Conservation (phyloP, 2,888 invertebrate genomes). For the Aporophyla nigra region DNA sequence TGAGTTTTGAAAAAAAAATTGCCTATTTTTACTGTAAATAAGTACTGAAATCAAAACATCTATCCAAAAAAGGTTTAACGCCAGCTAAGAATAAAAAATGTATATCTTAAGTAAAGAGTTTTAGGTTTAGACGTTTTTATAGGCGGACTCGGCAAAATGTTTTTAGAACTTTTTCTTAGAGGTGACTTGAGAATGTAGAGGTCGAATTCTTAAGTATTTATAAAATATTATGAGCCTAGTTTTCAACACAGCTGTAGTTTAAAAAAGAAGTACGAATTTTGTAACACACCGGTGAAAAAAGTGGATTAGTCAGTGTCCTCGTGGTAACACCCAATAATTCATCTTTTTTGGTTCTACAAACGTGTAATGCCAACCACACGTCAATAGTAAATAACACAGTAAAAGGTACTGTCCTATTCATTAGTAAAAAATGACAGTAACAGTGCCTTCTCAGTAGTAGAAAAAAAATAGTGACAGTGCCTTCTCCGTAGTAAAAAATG, state of each 20-base stretch:
- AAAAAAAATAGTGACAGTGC: too few species aligned
- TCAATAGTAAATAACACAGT: too few species aligned
- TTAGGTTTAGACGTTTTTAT: conserved; percentile 44
- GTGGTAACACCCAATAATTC: not conserved
- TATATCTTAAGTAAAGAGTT: conserved; percentile 25
- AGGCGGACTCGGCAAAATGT: conserved; percentile 29
- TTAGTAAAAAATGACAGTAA: too few species aligned
- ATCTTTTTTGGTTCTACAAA: not conserved
- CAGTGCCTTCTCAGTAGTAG: too few species aligned
- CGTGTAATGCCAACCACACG: not conserved
- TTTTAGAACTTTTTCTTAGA: conserved; percentile 36
- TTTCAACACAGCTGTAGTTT: not conserved
- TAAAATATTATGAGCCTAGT: conserved; percentile 22
- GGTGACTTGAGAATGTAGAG: conserved; percentile 37
- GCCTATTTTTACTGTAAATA: too few species aligned
- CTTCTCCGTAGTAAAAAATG: too few species aligned
- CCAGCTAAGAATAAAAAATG: conserved; percentile 29
- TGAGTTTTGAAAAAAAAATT: too few species aligned
- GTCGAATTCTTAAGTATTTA: conserved; percentile 14
- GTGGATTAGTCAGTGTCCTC: not conserved
- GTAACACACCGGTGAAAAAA: not conserved
- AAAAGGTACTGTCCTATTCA: too few species aligned
- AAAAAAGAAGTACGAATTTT: not conserved
- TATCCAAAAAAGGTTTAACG: not conserved
- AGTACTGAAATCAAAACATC: not conserved